Evolutionary conservation across 1,140 invertebrate species (phyloP).

Genomic region (Cyclina sinensis): DNA sequence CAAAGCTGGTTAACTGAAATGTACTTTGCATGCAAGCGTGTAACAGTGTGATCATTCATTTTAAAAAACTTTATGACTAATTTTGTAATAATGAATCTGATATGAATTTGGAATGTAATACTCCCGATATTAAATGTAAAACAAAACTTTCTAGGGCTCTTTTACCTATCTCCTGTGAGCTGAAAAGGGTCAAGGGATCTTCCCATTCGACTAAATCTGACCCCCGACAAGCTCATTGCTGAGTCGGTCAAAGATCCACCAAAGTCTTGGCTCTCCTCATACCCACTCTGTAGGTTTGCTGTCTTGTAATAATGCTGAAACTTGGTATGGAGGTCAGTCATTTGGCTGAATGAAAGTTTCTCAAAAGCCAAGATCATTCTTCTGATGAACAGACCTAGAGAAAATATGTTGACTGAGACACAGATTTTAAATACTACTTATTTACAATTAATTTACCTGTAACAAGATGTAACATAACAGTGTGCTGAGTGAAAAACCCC

Average conservation of each 20-base stretch:
- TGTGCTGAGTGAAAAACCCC: no score
- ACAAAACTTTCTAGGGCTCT: no score
- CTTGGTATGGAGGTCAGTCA: conserved; percentile 85
- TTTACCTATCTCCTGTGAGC: conserved; percentile 65
- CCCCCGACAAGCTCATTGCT: conserved; percentile 74
- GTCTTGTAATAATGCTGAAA: conserved; percentile 79
- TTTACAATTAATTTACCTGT: no score
- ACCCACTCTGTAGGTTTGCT: conserved; percentile 41
- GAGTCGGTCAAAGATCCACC: conserved; percentile 75
- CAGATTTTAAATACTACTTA: no score
- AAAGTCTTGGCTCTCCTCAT: conserved; percentile 73
- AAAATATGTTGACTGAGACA: background rate
- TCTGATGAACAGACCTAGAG: conserved; percentile 92
- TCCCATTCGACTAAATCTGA: conserved; percentile 69
- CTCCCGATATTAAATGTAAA: no score
- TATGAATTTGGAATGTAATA: no score
- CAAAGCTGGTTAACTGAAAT: no score
- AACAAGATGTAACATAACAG: no score
- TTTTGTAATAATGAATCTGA: no score
- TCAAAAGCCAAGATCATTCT: conserved; percentile 93
- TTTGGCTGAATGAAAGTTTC: conserved; percentile 93
- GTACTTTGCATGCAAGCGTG: no score
- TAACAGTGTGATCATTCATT: no score
- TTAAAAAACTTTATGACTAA: no score
- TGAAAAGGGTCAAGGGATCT: conserved; percentile 72